Conservation (phyloP, 2,113 vertebrate species). For the Phrynocephalus versicolor region DNA sequence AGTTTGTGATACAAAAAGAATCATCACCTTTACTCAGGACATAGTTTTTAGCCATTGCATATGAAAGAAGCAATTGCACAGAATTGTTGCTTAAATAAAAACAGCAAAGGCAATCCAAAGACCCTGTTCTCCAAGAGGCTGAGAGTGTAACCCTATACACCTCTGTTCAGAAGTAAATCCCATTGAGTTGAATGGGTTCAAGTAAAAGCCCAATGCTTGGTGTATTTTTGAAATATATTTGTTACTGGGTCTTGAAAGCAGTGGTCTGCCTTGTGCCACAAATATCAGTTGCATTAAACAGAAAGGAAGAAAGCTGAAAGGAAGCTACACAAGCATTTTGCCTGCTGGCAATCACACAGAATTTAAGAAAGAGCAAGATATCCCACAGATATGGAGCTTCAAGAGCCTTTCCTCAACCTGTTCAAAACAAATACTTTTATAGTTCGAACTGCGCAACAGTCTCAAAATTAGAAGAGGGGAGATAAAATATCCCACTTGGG, state of each 20-base stretch:
- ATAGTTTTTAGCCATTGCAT: background rate
- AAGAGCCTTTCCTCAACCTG: background rate
- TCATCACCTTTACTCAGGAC: background rate
- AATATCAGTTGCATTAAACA: background rate
- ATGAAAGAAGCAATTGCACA: background rate
- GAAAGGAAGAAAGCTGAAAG: background rate
- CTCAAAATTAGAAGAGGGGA: background rate
- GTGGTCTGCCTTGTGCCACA: background rate
- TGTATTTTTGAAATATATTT: background rate
- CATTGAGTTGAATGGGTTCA: background rate
- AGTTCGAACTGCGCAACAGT: background rate
- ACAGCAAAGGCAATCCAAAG: background rate
- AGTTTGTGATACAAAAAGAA: background rate
- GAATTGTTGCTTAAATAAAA: background rate
- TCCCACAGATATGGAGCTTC: too few relatives aligned
- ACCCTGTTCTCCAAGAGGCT: background rate
- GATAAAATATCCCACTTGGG: background rate
- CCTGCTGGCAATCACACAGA: background rate
- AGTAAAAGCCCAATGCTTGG: background rate
- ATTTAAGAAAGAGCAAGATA: background rate
- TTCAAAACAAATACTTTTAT: background rate
- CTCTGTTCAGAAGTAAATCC: background rate
- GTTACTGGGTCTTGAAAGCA: background rate
- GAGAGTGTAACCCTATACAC: background rate
- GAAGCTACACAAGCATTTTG: background rate